Evolutionary conservation across 2,888 invertebrate species (phyloP).

Genomic region (Isoperla grammatica): DNA sequence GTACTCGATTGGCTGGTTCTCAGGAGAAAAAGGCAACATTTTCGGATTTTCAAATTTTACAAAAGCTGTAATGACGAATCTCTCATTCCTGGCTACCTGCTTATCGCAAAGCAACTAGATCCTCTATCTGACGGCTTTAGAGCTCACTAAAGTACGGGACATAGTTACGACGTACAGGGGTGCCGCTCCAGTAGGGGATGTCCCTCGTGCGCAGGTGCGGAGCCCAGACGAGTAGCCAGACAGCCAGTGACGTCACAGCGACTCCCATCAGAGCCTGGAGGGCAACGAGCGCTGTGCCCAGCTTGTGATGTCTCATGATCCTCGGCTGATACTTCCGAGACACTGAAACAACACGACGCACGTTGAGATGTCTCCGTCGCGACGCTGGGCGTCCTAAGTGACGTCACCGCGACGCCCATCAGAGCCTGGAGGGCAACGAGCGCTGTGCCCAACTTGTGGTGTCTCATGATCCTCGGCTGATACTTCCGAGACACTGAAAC

Average conservation of each 20-base stretch:
- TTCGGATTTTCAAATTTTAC: no score
- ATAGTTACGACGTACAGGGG: constrained; percentile 55
- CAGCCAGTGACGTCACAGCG: constrained; percentile 49
- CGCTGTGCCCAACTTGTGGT: constrained; percentile 46
- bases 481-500: constrained; percentile 47
- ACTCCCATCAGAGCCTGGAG: constrained; percentile 51
- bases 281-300: constrained; percentile 47
- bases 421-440: constrained; percentile 49
- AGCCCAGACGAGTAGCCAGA: constrained; percentile 55
- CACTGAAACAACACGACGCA: constrained; percentile 40
- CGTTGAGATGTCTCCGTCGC: neutral
- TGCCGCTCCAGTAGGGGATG: constrained; percentile 61
- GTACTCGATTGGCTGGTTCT: no score
- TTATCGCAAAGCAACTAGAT: no score
- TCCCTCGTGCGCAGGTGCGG: constrained; percentile 54
- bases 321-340: constrained; percentile 48
- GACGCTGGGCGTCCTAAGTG: constrained; percentile 39
- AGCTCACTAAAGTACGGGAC: no score
- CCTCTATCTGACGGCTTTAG: no score
- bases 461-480: constrained; percentile 47
- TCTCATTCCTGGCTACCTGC: no score
- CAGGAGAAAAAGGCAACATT: no score
- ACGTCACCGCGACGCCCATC: constrained; percentile 50
- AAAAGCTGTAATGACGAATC: no score
- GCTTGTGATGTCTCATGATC: constrained; percentile 46